phyloP scores from a whole-genome alignment of 2,113 vertebrate species.

The Puntigrus tetrazona region DNA sequence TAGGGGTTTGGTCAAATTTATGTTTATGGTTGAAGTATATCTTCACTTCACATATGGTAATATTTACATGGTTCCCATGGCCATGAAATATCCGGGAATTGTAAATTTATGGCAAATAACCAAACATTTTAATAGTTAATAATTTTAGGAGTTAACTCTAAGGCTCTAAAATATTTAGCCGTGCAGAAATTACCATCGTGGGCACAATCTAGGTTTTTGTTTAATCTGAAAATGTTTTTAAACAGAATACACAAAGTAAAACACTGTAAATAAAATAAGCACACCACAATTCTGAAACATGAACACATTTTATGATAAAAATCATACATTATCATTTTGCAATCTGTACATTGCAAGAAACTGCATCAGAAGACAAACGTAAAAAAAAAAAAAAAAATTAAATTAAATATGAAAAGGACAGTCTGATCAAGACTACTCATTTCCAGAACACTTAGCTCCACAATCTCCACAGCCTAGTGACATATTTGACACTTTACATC shows the following conservation, averaged over 20 bases:
- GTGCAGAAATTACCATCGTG: not conserved
- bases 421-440: constrained; percentile 67
- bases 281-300: constrained; percentile 68
- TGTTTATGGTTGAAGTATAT: not conserved
- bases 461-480: constrained; percentile 62
- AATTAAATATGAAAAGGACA: constrained; percentile 67
- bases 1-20: not conserved
- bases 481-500: constrained; percentile 77
- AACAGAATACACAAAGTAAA: not conserved
- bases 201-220: not conserved
- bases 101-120: not conserved
- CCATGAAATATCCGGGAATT: not conserved
- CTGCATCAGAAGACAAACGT: constrained; percentile 74
- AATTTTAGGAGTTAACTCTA: too few species aligned
- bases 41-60: not conserved
- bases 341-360: constrained; percentile 75
- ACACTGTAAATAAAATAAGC: constrained; percentile 28
- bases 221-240: not conserved
- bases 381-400: constrained; percentile 71
- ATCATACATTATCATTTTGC: constrained; percentile 68
- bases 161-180: not conserved
- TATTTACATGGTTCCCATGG: not conserved
- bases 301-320: constrained; percentile 81
- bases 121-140: not conserved
- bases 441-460: constrained; percentile 71